phyloP scores from a whole-genome alignment of 1,140 invertebrate genomes.

The Drosophila miranda region DNA sequence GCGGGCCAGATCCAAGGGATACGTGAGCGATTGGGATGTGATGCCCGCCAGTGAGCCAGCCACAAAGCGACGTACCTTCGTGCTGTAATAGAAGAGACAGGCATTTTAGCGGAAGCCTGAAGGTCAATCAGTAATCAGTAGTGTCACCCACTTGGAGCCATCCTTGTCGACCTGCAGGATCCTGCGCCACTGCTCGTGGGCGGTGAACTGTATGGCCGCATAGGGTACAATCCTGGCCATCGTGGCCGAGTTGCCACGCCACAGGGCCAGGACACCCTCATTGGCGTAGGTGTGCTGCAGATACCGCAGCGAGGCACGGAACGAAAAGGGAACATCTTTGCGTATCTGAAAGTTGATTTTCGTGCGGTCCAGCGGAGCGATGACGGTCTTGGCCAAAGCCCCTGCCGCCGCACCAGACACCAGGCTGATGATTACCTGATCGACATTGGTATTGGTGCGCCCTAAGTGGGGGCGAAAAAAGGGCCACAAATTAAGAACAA shows the following conservation, averaged over 20 bases:
- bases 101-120: not conserved
- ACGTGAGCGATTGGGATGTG: conserved; percentile 96
- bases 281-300: conserved; percentile 87
- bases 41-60: conserved; percentile 97
- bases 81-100: conserved; percentile 36
- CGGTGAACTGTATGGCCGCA: conserved; percentile 97
- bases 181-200: conserved; percentile 98
- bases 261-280: conserved; percentile 92
- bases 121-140: too few relatives aligned
- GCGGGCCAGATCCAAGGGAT: conserved; percentile 97
- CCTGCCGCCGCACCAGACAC: conserved; percentile 94
- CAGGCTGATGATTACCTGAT: conserved; percentile 87
- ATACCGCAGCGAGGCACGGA: conserved; percentile 90
- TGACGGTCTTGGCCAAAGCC: conserved; percentile 96
- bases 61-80: conserved; percentile 86
- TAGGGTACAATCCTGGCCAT: conserved; percentile 98
- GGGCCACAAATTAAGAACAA: not conserved
- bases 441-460: conserved; percentile 63
- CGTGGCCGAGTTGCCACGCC: conserved; percentile 98
- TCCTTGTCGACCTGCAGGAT: conserved; percentile 87
- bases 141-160: conserved; percentile 84
- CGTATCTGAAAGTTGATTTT: conserved; percentile 99
- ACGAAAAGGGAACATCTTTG: conserved; percentile 89
- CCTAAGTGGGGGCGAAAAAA: conserved; percentile 13
- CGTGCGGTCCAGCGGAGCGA: conserved; percentile 97